Evolutionary conservation across 2,888 invertebrate species (phyloP), one percentile per base, ranked within the genome.

Genomic region (Flexamia atlantica): DNA sequence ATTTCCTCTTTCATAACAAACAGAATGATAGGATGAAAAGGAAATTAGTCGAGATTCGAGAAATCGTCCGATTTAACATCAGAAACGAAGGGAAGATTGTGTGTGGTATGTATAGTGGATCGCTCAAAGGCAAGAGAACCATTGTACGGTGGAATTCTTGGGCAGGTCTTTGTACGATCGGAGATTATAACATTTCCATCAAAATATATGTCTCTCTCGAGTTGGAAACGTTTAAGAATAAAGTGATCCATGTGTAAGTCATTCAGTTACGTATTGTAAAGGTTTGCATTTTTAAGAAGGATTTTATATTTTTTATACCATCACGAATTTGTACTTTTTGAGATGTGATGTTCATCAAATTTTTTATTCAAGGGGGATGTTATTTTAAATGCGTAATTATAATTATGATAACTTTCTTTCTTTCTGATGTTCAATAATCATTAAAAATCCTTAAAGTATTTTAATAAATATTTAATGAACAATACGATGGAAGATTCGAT

Each of bases 141-240:
- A 64, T 64, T 64, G 64, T 25, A 64, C 25, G 30, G 30, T 17
- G 64, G 30, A 28, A 28, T 28, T 23, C 64, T 28, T 5, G 64
- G 23, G 20, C 53, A n/a, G 64, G 28, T 17, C 30, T 64, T 30
- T 64, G 64, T 28, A 14, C 64, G 28, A 64, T 64, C 64, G 17
- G 3, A 64, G 64, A 64, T 64, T 64, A 64, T 64, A 28, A 17
- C 64, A 64, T 64, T 30, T 30, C 30, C 64, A 23, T 57, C 57
- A 23, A 2, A 57, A 57, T 46, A 46, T 17, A 46, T 17, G 46
- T 46, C 46, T 17, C 46, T 46, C n/a, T 46, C 7, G 17, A 12
- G n/a, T 46, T 46, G n/a, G n/a, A n/a, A 46, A 46, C 46, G n/a
- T 46, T 17, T 46, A 12, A 46, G 2, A 46, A 17, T 46, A 3